A percentile compares a stretch with the other conserved stretches of the same genome.
phyloP scores from a whole-genome alignment of 1,140 invertebrate species.

The Listronotus bonariensis region DNA sequence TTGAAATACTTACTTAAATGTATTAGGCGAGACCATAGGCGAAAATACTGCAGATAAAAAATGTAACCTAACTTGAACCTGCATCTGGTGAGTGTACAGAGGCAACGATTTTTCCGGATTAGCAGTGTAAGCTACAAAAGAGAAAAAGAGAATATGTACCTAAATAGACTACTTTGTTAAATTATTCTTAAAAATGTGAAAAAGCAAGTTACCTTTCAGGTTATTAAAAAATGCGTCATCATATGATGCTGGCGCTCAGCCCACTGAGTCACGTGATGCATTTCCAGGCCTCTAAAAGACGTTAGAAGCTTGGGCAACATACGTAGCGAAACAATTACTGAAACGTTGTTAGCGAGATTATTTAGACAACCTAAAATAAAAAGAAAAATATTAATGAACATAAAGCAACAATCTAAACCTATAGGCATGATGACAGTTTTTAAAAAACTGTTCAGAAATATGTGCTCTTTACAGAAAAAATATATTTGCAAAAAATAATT shows the following conservation, averaged over 20 bases:
- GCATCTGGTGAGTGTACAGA: slow-evolving; percentile 83
- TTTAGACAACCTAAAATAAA: slow-evolving; percentile 93
- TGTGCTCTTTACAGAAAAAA: too few relatives aligned
- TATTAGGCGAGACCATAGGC: slow-evolving; percentile 84
- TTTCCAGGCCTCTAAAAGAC: slow-evolving; percentile 84
- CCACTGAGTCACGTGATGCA: slow-evolving; percentile 83
- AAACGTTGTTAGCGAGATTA: slow-evolving; percentile 86
- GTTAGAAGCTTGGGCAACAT: slow-evolving; percentile 87
- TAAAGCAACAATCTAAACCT: neutral
- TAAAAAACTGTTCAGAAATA: too few relatives aligned
- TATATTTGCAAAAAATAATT: too few relatives aligned
- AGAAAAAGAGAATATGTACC: neutral
- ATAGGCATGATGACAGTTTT: too few relatives aligned
- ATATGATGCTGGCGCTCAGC: slow-evolving; percentile 87
- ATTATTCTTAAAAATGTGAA: neutral
- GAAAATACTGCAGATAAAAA: slow-evolving; percentile 93
- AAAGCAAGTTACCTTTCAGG: slow-evolving; percentile 56
- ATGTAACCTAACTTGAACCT: slow-evolving; percentile 87
- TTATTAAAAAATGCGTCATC: slow-evolving; percentile 94
- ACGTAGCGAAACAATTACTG: slow-evolving; percentile 85
- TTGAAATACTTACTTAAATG: slow-evolving; percentile 67
- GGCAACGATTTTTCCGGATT: slow-evolving; percentile 49
- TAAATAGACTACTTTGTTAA: neutral
- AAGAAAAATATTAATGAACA: neutral
- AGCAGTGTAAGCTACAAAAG: slow-evolving; percentile 58